Base-by-base conservation (phyloP, 2,888 invertebrate genomes). In the Nineta flava region DNA sequence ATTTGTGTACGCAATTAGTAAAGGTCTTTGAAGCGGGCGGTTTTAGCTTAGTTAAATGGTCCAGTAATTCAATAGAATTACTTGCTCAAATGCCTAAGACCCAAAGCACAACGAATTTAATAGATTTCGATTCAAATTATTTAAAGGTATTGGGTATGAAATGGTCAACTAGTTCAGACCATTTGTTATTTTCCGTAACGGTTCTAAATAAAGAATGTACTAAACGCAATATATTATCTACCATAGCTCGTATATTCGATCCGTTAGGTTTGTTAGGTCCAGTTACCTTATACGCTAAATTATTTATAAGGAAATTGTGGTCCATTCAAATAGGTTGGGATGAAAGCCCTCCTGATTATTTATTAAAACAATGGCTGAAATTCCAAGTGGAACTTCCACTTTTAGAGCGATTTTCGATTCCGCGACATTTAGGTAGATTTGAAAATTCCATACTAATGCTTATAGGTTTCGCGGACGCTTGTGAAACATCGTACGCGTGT, bases 391-490 rank as follows among this genome's bases (percentile, higher is more conserved):
- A n/a, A n/a, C n/a, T n/a, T n/a, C n/a, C n/a, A n/a, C n/a, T n/a
- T n/a, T n/a, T n/a, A n/a, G n/a, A n/a, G n/a, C n/a, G n/a, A n/a
- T n/a, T n/a, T 41, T 19, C 34, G 26, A 38, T 52, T 12, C 40
- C 47, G 21, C 43, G 51, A 19, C 49, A 49, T 46, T 17, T 49
- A 32, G 9, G 21, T 6, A 15, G 21, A 7, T 44, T 43, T 9
- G 17, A 31, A 17, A 9, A 9, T 19, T 48, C 17, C 41, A 40
- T 47, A 26, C 31, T 54, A 16, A 51, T 52, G 42, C 15, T 49
- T 12, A 38, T 49, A 12, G 53, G 52, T 7, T 56, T 54, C 35
- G 43, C 48, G 32, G 55, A 55, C 21, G 35, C 44, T 16, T 44
- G 46, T 42, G 38, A 50, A 46, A 53, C 41, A 17, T 52, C 51